Conservation (phyloP, 2,888 invertebrate species). For the Carabus problematicus region DNA sequence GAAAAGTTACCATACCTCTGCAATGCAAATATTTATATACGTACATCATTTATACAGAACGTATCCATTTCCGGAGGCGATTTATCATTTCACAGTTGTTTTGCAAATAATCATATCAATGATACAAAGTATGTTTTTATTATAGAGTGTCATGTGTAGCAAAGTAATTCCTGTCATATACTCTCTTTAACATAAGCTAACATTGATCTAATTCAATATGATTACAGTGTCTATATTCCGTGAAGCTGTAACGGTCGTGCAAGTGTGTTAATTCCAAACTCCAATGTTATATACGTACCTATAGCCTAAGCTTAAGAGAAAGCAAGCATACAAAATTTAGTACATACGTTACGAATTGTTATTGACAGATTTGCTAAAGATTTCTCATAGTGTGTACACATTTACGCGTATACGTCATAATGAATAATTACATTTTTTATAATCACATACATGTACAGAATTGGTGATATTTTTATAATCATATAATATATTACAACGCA, state of each 20-base stretch:
- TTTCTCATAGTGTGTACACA: conserved; percentile 17
- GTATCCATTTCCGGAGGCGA: neutral
- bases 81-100: no score
- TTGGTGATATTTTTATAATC: conserved; percentile 41
- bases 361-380: conserved; percentile 19
- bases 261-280: neutral
- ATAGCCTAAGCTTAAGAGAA: conserved; percentile 28
- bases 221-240: no score
- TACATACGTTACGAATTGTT: conserved; percentile 11
- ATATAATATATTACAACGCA: conserved; percentile 27
- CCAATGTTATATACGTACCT: conserved; percentile 25
- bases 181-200: no score
- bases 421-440: conserved; percentile 39
- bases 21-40: neutral
- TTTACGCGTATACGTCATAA: conserved; percentile 14
- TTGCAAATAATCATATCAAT: no score
- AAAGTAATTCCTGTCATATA: no score
- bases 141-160: no score
- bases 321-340: neutral
- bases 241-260: no score
- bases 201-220: no score
- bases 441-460: conserved; percentile 33
- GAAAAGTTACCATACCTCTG: neutral
- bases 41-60: neutral
- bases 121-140: no score